These are phyloP conservation scores for Orestias chungarensis DNA, from an alignment of 2,797 vertebrate genomes.

Conservation along the genomic window DNA sequence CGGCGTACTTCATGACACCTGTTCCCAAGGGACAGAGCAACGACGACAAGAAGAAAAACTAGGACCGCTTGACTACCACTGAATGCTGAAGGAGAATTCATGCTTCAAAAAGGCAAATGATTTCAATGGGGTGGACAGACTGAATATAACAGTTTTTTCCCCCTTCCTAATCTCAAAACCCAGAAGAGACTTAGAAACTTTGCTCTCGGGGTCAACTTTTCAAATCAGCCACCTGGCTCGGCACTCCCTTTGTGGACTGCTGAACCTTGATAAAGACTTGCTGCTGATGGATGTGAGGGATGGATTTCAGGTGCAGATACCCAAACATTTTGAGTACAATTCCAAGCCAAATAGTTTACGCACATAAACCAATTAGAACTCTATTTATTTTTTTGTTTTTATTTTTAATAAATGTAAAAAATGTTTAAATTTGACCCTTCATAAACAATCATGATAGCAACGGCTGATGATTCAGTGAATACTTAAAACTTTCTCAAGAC, in stretches of 20 bases:
- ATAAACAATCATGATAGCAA: background rate
- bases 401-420: background rate
- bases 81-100: conserved; percentile 34
- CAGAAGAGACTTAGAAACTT: conserved; percentile 39
- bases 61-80: conserved; percentile 34
- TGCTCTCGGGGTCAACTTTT: conserved; percentile 34
- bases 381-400: conserved; percentile 2
- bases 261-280: conserved; percentile 72
- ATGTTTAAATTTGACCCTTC: conserved; percentile 2
- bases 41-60: conserved; percentile 81
- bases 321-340: conserved; percentile 29
- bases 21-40: conserved; percentile 43
- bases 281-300: conserved; percentile 50
- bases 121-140: conserved; percentile 22
- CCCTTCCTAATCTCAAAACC: conserved; percentile 13
- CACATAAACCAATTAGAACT: conserved; percentile 1
- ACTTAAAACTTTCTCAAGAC: background rate
- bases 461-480: conserved; percentile 15
- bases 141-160: conserved; percentile 30
- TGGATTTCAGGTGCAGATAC: conserved; percentile 37
- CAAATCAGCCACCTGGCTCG: conserved; percentile 33
- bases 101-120: conserved; percentile 23
- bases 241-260: conserved; percentile 69
- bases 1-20: conserved; percentile 82
- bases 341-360: conserved; percentile 10